These are phyloP conservation scores for Epizoanthus stellaris DNA, from an alignment of 92 coral and sea anemone genomes.

Conservation along the genomic window DNA sequence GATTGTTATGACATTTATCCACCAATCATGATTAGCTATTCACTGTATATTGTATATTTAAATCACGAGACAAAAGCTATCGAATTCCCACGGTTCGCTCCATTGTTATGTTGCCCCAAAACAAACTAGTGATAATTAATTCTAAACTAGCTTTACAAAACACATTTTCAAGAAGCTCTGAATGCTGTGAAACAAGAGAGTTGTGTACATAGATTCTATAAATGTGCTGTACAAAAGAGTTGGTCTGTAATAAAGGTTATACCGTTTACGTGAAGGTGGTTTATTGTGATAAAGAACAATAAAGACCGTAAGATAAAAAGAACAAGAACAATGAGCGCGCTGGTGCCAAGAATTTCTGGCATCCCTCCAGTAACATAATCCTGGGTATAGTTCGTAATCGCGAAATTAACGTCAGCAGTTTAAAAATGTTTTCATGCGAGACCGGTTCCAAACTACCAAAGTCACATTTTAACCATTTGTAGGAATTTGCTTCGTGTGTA, in stretches of 20 bases:
- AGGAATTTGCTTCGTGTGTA: too few relatives aligned
- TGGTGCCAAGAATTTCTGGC: background rate
- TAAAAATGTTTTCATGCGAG: too few relatives aligned
- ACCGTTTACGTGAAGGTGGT: background rate
- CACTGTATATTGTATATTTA: background rate
- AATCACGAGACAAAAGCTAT: background rate
- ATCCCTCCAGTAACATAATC: background rate
- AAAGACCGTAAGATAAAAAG: background rate
- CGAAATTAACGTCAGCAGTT: too few relatives aligned
- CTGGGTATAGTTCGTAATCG: background rate
- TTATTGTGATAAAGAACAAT: background rate
- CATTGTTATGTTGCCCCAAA: background rate
- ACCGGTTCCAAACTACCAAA: too few relatives aligned
- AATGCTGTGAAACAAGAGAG: background rate
- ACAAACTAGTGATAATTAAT: background rate
- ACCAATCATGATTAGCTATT: slow-evolving; percentile 1
- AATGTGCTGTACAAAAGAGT: background rate
- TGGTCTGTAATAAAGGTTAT: background rate
- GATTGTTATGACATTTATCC: background rate
- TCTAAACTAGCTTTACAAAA: background rate
- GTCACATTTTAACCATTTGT: too few relatives aligned
- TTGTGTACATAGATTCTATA: background rate
- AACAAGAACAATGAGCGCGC: background rate
- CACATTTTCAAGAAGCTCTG: background rate
- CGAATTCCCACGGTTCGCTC: slow-evolving; percentile 5